Conservation (phyloP, 2,113 vertebrate genomes). For the Trogon surrucura region DNA sequence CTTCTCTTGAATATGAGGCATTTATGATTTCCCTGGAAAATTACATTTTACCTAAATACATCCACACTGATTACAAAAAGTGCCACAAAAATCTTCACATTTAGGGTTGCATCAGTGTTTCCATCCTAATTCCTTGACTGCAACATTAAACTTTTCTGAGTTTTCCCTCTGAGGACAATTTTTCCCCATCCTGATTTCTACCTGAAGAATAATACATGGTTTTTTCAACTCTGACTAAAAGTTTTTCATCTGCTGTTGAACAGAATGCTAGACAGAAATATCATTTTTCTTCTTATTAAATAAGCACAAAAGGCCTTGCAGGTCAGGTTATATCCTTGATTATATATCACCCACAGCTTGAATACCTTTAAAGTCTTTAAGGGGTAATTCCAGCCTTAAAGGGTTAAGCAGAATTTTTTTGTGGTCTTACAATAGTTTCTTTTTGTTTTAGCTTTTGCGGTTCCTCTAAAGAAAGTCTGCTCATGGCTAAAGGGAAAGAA, state of each 20-base stretch:
- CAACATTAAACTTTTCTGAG: neutral
- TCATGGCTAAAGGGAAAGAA: neutral
- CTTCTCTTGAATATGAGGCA: constrained; percentile 27
- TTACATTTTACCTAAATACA: constrained; percentile 53
- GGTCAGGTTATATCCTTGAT: neutral
- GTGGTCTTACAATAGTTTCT: neutral
- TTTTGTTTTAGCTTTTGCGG: neutral
- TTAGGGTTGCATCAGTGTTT: neutral
- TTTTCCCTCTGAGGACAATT: neutral
- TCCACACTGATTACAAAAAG: constrained; percentile 15
- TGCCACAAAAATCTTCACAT: neutral
- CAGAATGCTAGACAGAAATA: neutral
- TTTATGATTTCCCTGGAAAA: constrained; percentile 53
- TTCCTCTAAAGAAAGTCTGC: neutral
- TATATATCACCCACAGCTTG: neutral
- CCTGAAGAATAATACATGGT: neutral
- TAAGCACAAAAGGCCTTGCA: neutral
- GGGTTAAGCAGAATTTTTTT: neutral
- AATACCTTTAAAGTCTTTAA: neutral
- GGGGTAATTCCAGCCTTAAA: neutral
- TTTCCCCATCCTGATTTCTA: neutral
- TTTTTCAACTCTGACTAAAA: neutral
- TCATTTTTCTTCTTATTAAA: neutral
- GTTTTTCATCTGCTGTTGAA: neutral
- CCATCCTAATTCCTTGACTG: neutral